phyloP scores from a whole-genome alignment of 1,140 invertebrate genomes.

The Colletes latitarsis region DNA sequence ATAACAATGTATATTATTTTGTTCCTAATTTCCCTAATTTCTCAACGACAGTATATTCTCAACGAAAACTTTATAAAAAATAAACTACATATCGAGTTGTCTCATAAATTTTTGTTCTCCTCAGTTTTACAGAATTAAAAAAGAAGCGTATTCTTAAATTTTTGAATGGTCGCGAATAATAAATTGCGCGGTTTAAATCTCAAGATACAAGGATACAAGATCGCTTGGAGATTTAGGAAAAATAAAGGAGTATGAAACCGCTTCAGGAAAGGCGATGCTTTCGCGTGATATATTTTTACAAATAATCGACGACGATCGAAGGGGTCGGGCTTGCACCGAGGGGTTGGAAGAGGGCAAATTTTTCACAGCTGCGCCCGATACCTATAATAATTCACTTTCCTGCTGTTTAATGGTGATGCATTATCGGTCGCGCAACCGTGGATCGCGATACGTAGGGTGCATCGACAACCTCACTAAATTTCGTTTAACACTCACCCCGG shows the following conservation, averaged over 20 bases:
- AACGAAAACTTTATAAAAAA: too few species aligned
- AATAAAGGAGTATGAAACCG: not conserved
- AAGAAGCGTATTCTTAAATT: too few species aligned
- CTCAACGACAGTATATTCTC: too few species aligned
- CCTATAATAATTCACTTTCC: conserved; percentile 25
- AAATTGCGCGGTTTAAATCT: not conserved
- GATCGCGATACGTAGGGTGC: not conserved
- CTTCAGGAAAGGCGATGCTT: not conserved
- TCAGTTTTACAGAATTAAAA: too few species aligned
- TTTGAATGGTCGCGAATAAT: not conserved
- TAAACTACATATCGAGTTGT: too few species aligned
- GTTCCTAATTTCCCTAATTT: too few species aligned
- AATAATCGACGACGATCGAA: not conserved
- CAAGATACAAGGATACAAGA: not conserved
- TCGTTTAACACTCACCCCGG: conserved; percentile 26
- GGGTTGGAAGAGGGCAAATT: not conserved
- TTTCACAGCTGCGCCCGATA: conserved; percentile 14
- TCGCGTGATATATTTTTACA: not conserved
- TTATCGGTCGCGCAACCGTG: not conserved
- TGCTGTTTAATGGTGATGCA: conserved; percentile 39
- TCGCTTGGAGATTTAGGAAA: not conserved
- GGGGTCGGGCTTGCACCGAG: not conserved
- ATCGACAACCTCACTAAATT: conserved; percentile 13
- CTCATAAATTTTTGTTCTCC: too few species aligned
- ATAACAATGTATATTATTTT: too few species aligned